Base-by-base conservation (phyloP, 2,113 vertebrate genomes). In the Rhynchomys soricoides region DNA sequence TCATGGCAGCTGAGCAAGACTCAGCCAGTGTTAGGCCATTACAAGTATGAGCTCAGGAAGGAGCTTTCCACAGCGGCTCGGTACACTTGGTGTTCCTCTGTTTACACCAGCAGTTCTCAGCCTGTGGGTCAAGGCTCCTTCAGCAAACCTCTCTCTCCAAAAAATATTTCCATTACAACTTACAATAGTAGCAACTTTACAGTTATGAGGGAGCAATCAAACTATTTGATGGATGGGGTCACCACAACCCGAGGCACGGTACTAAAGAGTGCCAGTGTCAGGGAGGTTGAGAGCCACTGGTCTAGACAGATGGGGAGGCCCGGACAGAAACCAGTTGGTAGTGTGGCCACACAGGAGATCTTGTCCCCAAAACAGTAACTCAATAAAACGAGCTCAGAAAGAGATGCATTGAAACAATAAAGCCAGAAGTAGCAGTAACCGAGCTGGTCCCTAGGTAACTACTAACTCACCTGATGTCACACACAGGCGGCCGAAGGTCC, bases 401-500 rank as follows among this genome's bases (percentile, higher is more conserved):
- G 62, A 52, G 40, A 62, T 24, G 62, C 22, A 64, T 59, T 24
- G 40, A n/a, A 52, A 55, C 34, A 16, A 37, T 4, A 1, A 13
- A 0, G 2, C 66, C 31, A 4, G 22, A 74, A 77, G 62, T 13
- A 9, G 1, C 4, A 59, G 17, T 26, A 21, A 59, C 21, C 11
- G 7, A 45, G 50, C 34, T 1, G n/a, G 50, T 21, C 70, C 50
- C 45, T 19, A 31, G 8, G 16, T 7, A 74, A 0, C 3, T 0
- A 16, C 50, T 57, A 50, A 57, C 93, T 94, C 87, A 99, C 99
- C 99, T 99, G 98, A 99, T 99, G 95, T 99, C 99, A 77, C 99
- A 99, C 68, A 99, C 99, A 6, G 99, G 99, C 43, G 99, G 99
- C 97, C 99, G 98, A 90, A 99, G 99, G 98, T 99, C 99, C 97